Evolutionary conservation across 2,113 vertebrate species (phyloP).

Genomic region (Atrichornis clamosus): DNA sequence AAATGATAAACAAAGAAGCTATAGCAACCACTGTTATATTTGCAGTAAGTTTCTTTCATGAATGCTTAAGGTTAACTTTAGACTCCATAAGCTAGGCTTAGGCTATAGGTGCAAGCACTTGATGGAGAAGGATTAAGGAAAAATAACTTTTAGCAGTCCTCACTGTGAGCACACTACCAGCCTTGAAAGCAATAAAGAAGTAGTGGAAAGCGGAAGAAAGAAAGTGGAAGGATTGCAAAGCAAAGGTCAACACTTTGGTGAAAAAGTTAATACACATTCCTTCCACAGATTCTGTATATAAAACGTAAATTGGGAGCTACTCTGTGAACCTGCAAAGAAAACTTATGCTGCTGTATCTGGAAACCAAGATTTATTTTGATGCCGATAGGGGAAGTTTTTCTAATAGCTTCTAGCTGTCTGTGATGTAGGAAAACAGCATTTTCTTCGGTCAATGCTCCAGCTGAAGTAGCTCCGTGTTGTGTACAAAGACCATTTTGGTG

Average conservation of each 20-base stretch:
- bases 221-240: not conserved
- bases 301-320: not conserved
- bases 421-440: not conserved
- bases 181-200: not conserved
- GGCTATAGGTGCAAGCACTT: not conserved
- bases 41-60: not conserved
- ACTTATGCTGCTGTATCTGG: not conserved
- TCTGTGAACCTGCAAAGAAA: not conserved
- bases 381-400: not conserved
- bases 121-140: not conserved
- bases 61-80: not conserved
- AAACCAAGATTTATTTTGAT: not conserved
- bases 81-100: not conserved
- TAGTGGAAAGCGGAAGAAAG: not conserved
- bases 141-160: not conserved
- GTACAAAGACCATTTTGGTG: not conserved
- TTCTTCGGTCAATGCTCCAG: not conserved
- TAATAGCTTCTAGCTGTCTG: not conserved
- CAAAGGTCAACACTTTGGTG: not conserved
- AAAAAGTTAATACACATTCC: not conserved
- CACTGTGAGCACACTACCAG: not conserved
- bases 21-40: not conserved
- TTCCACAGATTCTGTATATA: not conserved
- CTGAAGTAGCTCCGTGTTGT: not conserved
- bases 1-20: not conserved